Base-by-base conservation (phyloP, 2,797 vertebrate genomes). In the Xerus rutilus region DNA sequence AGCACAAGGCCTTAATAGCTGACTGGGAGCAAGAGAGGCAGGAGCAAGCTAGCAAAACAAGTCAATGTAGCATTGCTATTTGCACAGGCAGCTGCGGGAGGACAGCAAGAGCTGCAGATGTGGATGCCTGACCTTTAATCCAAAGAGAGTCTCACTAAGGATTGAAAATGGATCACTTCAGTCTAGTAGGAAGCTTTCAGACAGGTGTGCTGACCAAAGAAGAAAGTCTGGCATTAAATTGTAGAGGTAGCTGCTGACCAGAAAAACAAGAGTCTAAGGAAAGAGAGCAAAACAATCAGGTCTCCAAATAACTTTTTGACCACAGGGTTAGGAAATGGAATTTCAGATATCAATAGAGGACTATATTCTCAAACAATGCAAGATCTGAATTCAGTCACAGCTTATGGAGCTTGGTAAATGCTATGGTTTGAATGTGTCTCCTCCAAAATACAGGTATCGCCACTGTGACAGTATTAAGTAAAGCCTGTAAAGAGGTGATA, bases 121-220 rank as follows among this genome's bases (percentile, higher is more conserved):
- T 62, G 89, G 72, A 78, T 2, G 4, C 73, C 87, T 97, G 91
- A 96, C 95, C 97, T 98, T 96, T 95, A 93, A 95, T 95, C 77
- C 70, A 64, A n/a, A 95, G 73, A 62, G 43, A 96, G 72, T 77
- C 79, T 74, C 94, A 52, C 81, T 14, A n/a, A 89, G 81, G 59
- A 95, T 43, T 94, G 94, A 93, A 98, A 97, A 96, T 23, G 96
- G 86, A 96, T 94, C 83, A n/a, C 77, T 95, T 93, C 77, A 25
- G 92, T 83, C 81, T 89, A 59, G 89, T 3, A 85, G n/a, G 87
- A 94, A 94, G 57, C 64, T 81, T 95, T 96, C 74, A 84, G 89
- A 92, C 93, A 96, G 86, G 85, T 97, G 54, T 94, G 76, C 94
- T 96, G 89, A 96, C 28, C 3, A 67, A 79, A 96, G 54, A 91